Base-by-base conservation (phyloP, 2,888 invertebrate genomes). In the Hirtodrosophila trivittata region DNA sequence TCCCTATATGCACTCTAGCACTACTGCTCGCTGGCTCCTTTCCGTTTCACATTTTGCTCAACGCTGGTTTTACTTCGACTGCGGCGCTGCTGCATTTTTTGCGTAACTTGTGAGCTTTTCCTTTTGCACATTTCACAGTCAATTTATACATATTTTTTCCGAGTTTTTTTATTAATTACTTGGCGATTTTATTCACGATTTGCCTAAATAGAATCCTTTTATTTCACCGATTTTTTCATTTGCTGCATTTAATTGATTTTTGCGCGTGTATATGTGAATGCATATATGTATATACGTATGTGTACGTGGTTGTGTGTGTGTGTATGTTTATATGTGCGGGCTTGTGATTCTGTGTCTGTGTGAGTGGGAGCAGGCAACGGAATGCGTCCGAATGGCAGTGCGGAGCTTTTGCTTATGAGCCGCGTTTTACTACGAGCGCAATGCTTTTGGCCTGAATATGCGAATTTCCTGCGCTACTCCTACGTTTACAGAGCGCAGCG, bases 321-420 rank as follows among this genome's bases (percentile, higher is more conserved):
- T 56, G 49, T 55, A 51, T 49, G 49, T 43, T 25, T 55, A 28
- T 46, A 52, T 41, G 33, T 51, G 43, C 47, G 26, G 9, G 54
- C 39, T 47, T 51, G 42, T 50, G 38, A 25, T 46, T 50, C 33
- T 42, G 55, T 33, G 49, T 35, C 49, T 63, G 71, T 55, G 67
- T 60, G 43, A 51, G 77, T 60, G 75, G 65, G 68, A 68, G 58
- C 81, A 81, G 66, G 80, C 84, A 66, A 70, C 74, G 88, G 88
- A 87, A 87, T 88, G 87, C 85, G 87, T 88, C 86, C 80, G 80
- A 82, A 74, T 85, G 86, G 75, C 77, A 83, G 78, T 77, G 82
- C 84, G 81, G 69, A 87, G 83, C 86, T 86, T 86, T 87, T 86
- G 77, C 82, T 82, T 82, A 72, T 81, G 78, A 75, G 73, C 66